Evolutionary conservation across 2,797 vertebrate genomes (phyloP).

Genomic region (Spizella passerina): DNA sequence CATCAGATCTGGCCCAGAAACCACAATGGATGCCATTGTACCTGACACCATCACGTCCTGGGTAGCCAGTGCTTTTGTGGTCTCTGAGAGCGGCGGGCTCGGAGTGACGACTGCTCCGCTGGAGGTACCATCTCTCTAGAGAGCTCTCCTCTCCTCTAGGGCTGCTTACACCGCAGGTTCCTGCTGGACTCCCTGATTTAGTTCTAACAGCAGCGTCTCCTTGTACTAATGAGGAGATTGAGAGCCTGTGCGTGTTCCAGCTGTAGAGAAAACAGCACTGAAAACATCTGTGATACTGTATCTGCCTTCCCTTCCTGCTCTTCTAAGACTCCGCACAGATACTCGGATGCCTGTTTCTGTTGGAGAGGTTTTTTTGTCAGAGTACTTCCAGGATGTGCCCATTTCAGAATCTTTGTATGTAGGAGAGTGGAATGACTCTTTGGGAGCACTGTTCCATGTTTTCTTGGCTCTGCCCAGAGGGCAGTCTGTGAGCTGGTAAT

Average conservation of each 20-base stretch:
- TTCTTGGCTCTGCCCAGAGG: background rate
- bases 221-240: background rate
- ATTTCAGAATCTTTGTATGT: background rate
- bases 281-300: rapidly evolving
- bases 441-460: background rate
- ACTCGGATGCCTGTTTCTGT: background rate
- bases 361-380: background rate
- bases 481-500: background rate
- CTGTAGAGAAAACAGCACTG: background rate
- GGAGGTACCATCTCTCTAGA: slow-evolving; percentile 74
- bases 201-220: background rate
- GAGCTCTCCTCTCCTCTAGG: background rate
- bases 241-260: background rate
- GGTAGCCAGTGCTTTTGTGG: slow-evolving; percentile 82
- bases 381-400: background rate
- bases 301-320: background rate
- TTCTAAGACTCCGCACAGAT: background rate
- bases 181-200: background rate
- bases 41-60: slow-evolving; percentile 84
- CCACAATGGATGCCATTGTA: slow-evolving; percentile 74
- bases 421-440: background rate
- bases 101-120: slow-evolving; percentile 74
- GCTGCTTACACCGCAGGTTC: background rate
- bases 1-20: slow-evolving; percentile 72
- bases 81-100: slow-evolving; percentile 83